Conservation (phyloP, 2,888 invertebrate genomes). For the Hyles lineata region DNA sequence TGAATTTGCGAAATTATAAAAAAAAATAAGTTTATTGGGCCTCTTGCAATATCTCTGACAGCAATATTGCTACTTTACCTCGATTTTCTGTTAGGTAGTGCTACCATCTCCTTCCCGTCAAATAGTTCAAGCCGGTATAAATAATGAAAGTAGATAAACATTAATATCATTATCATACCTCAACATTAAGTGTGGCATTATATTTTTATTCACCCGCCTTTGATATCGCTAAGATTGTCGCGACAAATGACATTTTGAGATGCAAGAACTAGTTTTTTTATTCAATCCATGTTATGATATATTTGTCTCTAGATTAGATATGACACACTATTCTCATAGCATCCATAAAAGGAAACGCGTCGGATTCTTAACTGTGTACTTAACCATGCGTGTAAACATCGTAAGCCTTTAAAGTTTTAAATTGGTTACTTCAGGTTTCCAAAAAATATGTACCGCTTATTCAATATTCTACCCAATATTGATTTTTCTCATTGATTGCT, state of each 20-base stretch:
- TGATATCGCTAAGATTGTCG: neutral
- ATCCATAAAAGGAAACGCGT: neutral
- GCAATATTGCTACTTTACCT: too few relatives aligned
- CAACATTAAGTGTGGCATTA: neutral
- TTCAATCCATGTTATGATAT: slow-evolving; percentile 6
- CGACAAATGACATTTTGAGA: slow-evolving; percentile 5
- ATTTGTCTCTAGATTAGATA: neutral
- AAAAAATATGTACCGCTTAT: neutral
- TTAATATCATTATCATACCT: neutral
- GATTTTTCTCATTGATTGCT: slow-evolving; percentile 10
- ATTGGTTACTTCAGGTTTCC: slow-evolving; percentile 1
- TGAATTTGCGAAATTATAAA: too few relatives aligned
- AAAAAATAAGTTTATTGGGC: too few relatives aligned
- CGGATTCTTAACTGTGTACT: neutral
- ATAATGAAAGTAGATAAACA: neutral
- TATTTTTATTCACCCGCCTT: neutral
- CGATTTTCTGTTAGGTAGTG: too few relatives aligned
- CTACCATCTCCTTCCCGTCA: too few relatives aligned
- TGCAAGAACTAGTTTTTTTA: neutral
- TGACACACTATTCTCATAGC: neutral
- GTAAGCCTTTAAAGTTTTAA: neutral
- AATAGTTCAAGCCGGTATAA: too few relatives aligned
- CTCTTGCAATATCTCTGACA: too few relatives aligned
- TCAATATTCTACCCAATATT: slow-evolving; percentile 15
- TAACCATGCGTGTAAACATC: neutral